These are phyloP conservation scores for Orgyia antiqua DNA, from an alignment of 2,888 invertebrate genomes.

Conservation along the genomic window DNA sequence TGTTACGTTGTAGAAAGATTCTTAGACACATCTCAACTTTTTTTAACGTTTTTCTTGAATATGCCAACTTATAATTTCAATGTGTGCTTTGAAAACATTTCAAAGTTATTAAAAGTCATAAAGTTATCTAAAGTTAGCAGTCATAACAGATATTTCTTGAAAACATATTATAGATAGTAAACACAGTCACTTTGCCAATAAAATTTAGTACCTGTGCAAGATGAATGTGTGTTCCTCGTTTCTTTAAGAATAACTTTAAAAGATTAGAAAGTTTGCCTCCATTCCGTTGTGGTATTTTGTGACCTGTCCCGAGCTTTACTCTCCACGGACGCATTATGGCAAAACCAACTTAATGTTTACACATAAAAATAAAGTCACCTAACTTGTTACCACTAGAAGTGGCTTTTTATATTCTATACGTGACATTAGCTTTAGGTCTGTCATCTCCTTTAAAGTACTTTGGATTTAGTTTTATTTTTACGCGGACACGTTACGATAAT, in stretches of 20 bases:
- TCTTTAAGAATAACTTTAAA: slow-evolving; percentile 47
- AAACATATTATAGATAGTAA: slow-evolving; percentile 24
- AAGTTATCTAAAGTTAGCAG: too few relatives aligned
- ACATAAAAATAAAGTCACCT: slow-evolving; percentile 32
- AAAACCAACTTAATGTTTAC: slow-evolving; percentile 26
- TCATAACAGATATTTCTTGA: too few relatives aligned
- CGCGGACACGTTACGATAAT: slow-evolving; percentile 15
- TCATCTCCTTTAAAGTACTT: slow-evolving; percentile 5
- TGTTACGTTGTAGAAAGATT: too few relatives aligned
- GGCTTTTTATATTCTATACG: slow-evolving; percentile 19
- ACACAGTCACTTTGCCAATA: slow-evolving; percentile 10
- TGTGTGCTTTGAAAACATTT: too few relatives aligned
- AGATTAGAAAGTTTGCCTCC: slow-evolving; percentile 54
- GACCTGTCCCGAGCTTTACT: slow-evolving; percentile 21
- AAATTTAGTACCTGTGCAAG: slow-evolving; percentile 32
- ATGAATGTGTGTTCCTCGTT: slow-evolving; percentile 30
- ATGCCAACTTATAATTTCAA: too few relatives aligned
- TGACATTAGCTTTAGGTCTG: slow-evolving; percentile 14
- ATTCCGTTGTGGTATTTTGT: slow-evolving; percentile 25
- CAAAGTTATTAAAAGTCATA: too few relatives aligned
- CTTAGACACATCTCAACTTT: too few relatives aligned
- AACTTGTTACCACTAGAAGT: slow-evolving; percentile 21
- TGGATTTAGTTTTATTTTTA: slow-evolving; percentile 14
- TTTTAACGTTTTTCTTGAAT: too few relatives aligned
- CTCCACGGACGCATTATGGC: slow-evolving; percentile 40